Evolutionary conservation across 1,140 invertebrate genomes (phyloP).

Genomic region (Eumaeus atala): DNA sequence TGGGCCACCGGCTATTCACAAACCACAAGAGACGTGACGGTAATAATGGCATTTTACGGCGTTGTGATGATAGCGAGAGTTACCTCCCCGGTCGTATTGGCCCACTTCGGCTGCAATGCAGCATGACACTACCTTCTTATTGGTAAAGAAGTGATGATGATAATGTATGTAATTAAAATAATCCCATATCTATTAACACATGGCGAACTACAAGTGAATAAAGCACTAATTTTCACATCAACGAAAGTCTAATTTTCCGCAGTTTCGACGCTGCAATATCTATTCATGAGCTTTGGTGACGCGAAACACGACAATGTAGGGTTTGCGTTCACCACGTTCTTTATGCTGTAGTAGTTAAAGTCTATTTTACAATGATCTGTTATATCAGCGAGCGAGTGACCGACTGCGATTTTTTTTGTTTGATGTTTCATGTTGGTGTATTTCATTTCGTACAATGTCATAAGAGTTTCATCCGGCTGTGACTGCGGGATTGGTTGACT

Average conservation of each 20-base stretch:
- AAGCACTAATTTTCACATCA: constrained; percentile 42
- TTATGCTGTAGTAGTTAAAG: constrained; percentile 15
- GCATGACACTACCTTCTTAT: no score
- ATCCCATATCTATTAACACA: neutral
- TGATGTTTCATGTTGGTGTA: constrained; percentile 12
- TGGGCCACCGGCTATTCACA: no score
- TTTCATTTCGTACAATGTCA: constrained; percentile 15
- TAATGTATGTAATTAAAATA: no score
- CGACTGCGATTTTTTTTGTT: constrained; percentile 10
- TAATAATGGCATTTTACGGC: no score
- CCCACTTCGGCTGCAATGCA: no score
- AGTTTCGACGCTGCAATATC: constrained; percentile 52
- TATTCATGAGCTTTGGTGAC: constrained; percentile 50
- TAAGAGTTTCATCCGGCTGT: constrained; percentile 9
- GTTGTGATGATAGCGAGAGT: no score
- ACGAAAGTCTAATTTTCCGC: constrained; percentile 44
- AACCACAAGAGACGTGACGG: no score
- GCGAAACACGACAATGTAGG: constrained; percentile 19
- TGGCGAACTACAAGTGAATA: constrained; percentile 18
- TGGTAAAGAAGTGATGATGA: no score
- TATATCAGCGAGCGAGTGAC: constrained; percentile 2
- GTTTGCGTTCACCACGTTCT: constrained; percentile 12
- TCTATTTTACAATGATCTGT: constrained; percentile 8
- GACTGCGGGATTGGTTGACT: neutral
- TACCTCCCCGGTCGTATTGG: no score